Conservation (phyloP, 92 coral and sea anemone species). For the Meandrina meandrites region DNA sequence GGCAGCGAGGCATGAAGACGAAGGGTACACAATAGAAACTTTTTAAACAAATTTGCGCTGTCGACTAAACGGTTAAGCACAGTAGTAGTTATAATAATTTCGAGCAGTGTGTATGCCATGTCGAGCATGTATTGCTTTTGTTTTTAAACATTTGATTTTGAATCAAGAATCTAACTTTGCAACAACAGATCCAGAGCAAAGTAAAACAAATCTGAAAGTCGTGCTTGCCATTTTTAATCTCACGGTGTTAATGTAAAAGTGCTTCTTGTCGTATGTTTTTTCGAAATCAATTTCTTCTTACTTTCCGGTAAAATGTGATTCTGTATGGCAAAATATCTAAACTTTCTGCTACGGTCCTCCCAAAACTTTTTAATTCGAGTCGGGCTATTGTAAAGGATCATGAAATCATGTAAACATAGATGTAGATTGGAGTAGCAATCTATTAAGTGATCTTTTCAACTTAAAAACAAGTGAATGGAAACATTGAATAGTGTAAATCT, state of each 20-base stretch:
- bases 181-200: constrained; percentile 1
- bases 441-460: not conserved
- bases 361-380: not conserved
- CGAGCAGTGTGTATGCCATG: too few species aligned
- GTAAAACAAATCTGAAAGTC: constrained; percentile 2
- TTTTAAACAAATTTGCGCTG: constrained; percentile 21
- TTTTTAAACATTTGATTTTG: not conserved
- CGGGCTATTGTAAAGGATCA: not conserved
- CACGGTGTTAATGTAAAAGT: not conserved
- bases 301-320: not conserved
- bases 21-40: constrained; percentile 17
- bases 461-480: not conserved
- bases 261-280: not conserved
- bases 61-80: not conserved
- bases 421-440: not conserved
- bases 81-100: not conserved
- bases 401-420: not conserved
- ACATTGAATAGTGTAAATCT: not conserved
- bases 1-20: constrained; percentile 22
- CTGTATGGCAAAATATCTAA: not conserved
- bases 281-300: not conserved
- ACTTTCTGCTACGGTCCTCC: not conserved
- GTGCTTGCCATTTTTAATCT: constrained; percentile 19
- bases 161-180: not conserved
- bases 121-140: not conserved